phyloP scores from a whole-genome alignment of 1,140 invertebrate genomes.

The Meloidogyne floridensis region DNA sequence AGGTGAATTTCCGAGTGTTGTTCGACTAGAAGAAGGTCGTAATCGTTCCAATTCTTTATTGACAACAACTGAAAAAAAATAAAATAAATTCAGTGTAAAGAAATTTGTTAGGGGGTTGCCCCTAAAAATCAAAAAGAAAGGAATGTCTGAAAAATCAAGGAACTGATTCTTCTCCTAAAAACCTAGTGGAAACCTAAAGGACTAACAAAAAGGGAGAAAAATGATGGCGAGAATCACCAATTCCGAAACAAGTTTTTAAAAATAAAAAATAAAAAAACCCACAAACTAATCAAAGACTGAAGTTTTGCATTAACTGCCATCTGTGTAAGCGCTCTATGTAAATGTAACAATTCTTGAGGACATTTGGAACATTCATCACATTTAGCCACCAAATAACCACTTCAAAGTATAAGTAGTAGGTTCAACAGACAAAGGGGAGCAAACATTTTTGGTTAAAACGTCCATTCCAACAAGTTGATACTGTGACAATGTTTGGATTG shows the following conservation, averaged over 20 bases:
- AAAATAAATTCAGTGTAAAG: not conserved
- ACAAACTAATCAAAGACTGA: conserved; percentile 38
- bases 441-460: conserved; percentile 23
- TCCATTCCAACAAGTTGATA: conserved; percentile 22
- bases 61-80: conserved; percentile 18
- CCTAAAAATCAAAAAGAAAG: not conserved
- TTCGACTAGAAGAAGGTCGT: conserved; percentile 36
- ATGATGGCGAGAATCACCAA: too few species aligned
- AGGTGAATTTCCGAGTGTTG: conserved; percentile 31
- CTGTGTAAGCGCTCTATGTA: conserved; percentile 41
- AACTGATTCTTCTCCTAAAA: too few species aligned
- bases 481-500: not conserved
- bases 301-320: conserved; percentile 38
- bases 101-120: not conserved
- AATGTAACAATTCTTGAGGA: conserved; percentile 36
- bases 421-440: conserved; percentile 4
- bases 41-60: conserved; percentile 18
- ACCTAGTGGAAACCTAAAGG: too few species aligned
- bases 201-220: too few species aligned
- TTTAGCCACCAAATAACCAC: conserved; percentile 40
- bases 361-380: conserved; percentile 53
- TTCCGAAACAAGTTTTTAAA: too few species aligned
- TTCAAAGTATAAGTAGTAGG: not conserved
- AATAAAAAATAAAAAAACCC: not conserved
- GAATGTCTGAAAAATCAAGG: too few species aligned